Base-by-base conservation (phyloP, 2,888 invertebrate genomes). In the Sinodicranocentrus sp. region DNA sequence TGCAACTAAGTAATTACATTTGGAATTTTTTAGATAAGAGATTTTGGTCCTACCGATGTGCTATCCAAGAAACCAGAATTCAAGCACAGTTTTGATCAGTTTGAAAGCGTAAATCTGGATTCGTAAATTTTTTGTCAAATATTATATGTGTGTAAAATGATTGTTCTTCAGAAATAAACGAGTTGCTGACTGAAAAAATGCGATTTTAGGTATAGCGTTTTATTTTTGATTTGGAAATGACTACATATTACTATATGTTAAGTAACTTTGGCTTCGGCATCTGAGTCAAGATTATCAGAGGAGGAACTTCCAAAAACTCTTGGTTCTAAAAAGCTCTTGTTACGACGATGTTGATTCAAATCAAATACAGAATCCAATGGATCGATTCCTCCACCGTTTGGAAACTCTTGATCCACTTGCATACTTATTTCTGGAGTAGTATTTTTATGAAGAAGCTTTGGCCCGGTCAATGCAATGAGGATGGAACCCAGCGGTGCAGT, bases 31-130 rank as follows among this genome's bases (percentile, higher is more conserved):
- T 54, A 88, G 87, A 72, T 88, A 10, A 57, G 85, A 5, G 88
- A 89, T 79, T 89, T 86, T 73, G 89, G 88, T 2, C 87, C 88
- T 1, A 79, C 85, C 0, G 86, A 82, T 17, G 75, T 85, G 0
- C 71, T 89, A 8, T 85, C 86, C 3, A 77, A 82, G 44, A 89
- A 87, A 25, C 86, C 88, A 0, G 88, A 86, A 44, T 88, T 89
- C 43, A 57, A 76, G 8, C 78, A 54, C 43, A 86, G 87, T 68
- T 89, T 89, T 75, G 88, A 89, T 63, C 85, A 86, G 15, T 88
- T 88, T 57, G 88, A 89, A 26, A 82, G 57, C 33, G 76, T 85
- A 10, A 26, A 77, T 17, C 71, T 86, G 80, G 73, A 80, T 21
- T 80, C 19, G 71, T 17, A 15, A 48, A 17, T 3, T 13, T 39